Conservation (phyloP, 2,888 invertebrate species). For the Drosophila ezoana region DNA sequence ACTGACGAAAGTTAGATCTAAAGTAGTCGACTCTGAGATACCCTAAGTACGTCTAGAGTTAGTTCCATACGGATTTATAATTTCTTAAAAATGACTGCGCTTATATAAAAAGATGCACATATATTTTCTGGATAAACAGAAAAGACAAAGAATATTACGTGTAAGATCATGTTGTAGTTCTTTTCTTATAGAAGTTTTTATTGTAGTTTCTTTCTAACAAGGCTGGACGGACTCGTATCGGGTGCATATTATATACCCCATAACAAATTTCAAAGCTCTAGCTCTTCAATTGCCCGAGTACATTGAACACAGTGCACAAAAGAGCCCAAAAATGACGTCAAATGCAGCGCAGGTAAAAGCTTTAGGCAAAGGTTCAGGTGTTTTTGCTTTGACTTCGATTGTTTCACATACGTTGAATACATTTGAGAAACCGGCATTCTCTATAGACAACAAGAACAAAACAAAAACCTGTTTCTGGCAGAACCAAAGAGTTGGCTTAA, state of each 20-base stretch:
- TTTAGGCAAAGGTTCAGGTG: slow-evolving; percentile 40
- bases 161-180: too few species aligned
- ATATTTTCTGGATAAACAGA: too few species aligned
- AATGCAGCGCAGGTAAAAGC: slow-evolving; percentile 44
- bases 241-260: too few species aligned
- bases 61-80: too few species aligned
- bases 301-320: background rate
- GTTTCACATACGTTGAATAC: slow-evolving; percentile 56
- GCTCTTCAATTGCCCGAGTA: background rate
- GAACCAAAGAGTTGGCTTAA: slow-evolving; percentile 20
- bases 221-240: background rate
- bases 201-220: too few species aligned
- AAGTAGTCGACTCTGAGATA: too few species aligned
- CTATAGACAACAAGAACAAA: slow-evolving; percentile 23
- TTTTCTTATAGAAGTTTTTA: too few species aligned
- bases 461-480: slow-evolving; percentile 66
- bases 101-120: too few species aligned
- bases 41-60: background rate
- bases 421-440: slow-evolving; percentile 66
- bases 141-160: too few species aligned
- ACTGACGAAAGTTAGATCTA: too few species aligned
- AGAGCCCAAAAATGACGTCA: slow-evolving; percentile 53
- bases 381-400: slow-evolving; percentile 45
- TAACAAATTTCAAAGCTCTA: background rate
- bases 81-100: too few species aligned